These are phyloP conservation scores for Hermatobates lingyangjiaoensis DNA, from an alignment of 1,140 invertebrate genomes.

Conservation along the genomic window DNA sequence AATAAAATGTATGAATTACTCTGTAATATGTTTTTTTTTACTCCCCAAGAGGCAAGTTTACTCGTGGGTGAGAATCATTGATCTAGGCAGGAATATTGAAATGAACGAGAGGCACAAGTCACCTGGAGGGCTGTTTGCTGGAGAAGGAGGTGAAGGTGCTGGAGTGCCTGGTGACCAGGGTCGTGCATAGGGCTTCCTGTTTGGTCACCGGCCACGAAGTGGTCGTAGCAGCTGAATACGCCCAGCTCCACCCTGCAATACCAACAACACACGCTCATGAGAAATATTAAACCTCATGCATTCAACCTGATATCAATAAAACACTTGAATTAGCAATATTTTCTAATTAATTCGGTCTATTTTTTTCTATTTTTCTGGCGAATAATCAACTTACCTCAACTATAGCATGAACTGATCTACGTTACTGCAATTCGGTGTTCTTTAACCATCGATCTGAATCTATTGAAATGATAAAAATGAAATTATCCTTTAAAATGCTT, in stretches of 20 bases:
- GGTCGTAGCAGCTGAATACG: slow-evolving; percentile 69
- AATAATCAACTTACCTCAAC: too few relatives aligned
- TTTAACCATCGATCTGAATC: too few relatives aligned
- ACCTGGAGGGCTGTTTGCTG: slow-evolving; percentile 17
- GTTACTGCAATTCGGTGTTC: too few relatives aligned
- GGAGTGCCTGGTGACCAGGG: slow-evolving; percentile 41
- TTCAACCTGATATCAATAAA: too few relatives aligned
- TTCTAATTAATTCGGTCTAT: too few relatives aligned
- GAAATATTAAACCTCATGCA: too few relatives aligned
- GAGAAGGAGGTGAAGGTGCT: slow-evolving; percentile 42
- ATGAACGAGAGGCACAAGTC: background rate
- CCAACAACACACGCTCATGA: too few relatives aligned
- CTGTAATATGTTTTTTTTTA: background rate
- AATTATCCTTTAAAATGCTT: too few relatives aligned
- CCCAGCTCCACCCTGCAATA: slow-evolving; percentile 51
- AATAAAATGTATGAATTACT: background rate
- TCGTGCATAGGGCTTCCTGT: slow-evolving; percentile 54
- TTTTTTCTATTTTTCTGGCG: too few relatives aligned
- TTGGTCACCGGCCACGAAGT: slow-evolving; percentile 60
- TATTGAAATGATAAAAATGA: too few relatives aligned
- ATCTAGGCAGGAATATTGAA: background rate
- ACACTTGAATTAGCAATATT: too few relatives aligned
- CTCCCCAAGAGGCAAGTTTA: background rate
- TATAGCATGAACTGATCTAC: too few relatives aligned
- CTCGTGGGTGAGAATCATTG: background rate